A percentile compares a stretch with the other conserved stretches of the same genome.
Conservation (phyloP, 2,888 invertebrate genomes). For the Koerneria pararmatus region DNA sequence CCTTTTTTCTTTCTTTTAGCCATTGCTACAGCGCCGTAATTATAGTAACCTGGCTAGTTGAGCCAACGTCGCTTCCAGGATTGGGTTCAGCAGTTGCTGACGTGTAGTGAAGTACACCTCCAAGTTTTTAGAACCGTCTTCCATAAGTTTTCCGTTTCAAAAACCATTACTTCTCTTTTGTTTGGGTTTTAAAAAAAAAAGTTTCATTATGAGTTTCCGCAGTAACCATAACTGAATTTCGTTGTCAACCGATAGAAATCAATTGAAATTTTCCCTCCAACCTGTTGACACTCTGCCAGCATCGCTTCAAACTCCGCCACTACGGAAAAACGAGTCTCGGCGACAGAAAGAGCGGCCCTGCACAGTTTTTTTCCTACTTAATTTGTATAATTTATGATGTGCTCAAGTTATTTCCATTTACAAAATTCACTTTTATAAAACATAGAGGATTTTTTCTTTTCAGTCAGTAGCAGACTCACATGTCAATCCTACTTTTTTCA, state of each 20-base stretch:
- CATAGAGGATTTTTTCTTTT: not conserved
- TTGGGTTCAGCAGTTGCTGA: slow-evolving; percentile 47
- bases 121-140: not conserved
- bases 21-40: too few relatives aligned
- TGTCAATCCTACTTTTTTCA: not conserved
- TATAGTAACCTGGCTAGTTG: slow-evolving; percentile 33
- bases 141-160: not conserved
- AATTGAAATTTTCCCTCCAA: not conserved
- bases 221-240: too few relatives aligned
- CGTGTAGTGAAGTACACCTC: slow-evolving; percentile 51
- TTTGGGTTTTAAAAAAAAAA: too few relatives aligned
- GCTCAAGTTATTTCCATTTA: not conserved
- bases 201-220: too few relatives aligned
- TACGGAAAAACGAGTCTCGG: slow-evolving; percentile 48
- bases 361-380: too few relatives aligned
- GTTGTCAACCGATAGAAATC: too few relatives aligned
- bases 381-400: not conserved
- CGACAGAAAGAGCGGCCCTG: slow-evolving; percentile 49
- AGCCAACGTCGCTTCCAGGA: slow-evolving; percentile 47
- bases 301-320: slow-evolving; percentile 54
- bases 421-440: not conserved
- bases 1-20: too few relatives aligned
- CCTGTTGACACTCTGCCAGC: slow-evolving; percentile 50
- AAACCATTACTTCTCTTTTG: too few relatives aligned
- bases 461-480: not conserved